These are phyloP conservation scores for Danio albolineatus DNA, from an alignment of 2,797 vertebrate species.

Conservation along the genomic window DNA sequence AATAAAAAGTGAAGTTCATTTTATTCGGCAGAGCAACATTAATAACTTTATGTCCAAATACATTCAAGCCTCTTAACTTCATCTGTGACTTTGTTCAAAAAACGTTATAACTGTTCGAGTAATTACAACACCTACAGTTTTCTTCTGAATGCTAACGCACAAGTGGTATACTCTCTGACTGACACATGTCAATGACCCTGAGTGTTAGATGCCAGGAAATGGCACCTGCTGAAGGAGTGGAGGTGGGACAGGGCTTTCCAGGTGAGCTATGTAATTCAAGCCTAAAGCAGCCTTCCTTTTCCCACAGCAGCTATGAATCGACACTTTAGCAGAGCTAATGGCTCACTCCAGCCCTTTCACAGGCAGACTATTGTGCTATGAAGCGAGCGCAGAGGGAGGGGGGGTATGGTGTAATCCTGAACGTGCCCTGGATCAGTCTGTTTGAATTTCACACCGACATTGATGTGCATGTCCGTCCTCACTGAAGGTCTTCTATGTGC, in stretches of 20 bases:
- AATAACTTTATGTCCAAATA: neutral
- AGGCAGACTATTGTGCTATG: slow-evolving; percentile 79
- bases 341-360: slow-evolving; percentile 81
- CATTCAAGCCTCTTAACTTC: neutral
- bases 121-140: neutral
- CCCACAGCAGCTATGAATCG: slow-evolving; percentile 81
- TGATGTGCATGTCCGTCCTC: slow-evolving; percentile 71
- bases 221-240: slow-evolving; percentile 50
- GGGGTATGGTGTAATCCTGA: slow-evolving; percentile 82
- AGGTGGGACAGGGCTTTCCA: slow-evolving; percentile 61
- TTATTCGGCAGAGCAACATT: neutral
- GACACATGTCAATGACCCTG: slow-evolving; percentile 68
- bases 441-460: slow-evolving; percentile 85
- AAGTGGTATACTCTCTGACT: slow-evolving; percentile 64
- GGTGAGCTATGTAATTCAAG: slow-evolving; percentile 75
- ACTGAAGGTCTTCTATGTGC: slow-evolving; percentile 74
- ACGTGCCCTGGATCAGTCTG: slow-evolving; percentile 87
- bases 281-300: slow-evolving; percentile 77
- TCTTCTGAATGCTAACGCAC: slow-evolving; percentile 52
- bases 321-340: slow-evolving; percentile 79
- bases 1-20: neutral
- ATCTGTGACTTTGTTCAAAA: neutral
- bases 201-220: slow-evolving; percentile 71
- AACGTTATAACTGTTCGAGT: neutral
- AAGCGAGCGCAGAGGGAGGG: slow-evolving; percentile 77